Evolutionary conservation across 2,888 invertebrate species (phyloP).

Genomic region (Conus canariensis): DNA sequence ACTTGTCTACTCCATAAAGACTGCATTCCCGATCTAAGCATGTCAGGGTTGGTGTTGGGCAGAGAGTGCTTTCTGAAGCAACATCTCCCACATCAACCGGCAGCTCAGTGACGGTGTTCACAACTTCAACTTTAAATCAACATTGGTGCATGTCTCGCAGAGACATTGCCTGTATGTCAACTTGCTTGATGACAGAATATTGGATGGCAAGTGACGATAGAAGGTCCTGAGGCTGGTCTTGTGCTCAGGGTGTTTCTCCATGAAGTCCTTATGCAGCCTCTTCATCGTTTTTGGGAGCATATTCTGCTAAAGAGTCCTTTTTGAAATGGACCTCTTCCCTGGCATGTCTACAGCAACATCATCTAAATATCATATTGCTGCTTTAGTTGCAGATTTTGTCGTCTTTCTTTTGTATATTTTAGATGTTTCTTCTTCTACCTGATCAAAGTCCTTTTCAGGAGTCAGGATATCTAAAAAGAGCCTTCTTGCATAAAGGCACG

Average conservation of each 20-base stretch:
- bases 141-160: not conserved
- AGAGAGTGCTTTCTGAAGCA: no score
- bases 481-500: not conserved
- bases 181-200: not conserved
- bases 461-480: not conserved
- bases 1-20: no score
- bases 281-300: not conserved
- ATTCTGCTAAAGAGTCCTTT: no score
- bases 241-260: not conserved
- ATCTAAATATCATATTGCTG: no score
- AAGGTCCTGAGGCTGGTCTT: not conserved
- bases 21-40: no score
- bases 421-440: not conserved
- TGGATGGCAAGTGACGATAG: not conserved
- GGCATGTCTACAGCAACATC: no score
- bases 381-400: no score
- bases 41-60: no score
- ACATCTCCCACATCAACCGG: no score
- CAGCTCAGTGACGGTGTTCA: not conserved
- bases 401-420: not conserved
- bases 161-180: not conserved
- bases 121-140: not conserved
- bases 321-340: no score
- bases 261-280: not conserved
- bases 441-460: not conserved